These are phyloP conservation scores for Sepiola atlantica DNA, from an alignment of 2,888 invertebrate genomes.

Conservation along the genomic window DNA sequence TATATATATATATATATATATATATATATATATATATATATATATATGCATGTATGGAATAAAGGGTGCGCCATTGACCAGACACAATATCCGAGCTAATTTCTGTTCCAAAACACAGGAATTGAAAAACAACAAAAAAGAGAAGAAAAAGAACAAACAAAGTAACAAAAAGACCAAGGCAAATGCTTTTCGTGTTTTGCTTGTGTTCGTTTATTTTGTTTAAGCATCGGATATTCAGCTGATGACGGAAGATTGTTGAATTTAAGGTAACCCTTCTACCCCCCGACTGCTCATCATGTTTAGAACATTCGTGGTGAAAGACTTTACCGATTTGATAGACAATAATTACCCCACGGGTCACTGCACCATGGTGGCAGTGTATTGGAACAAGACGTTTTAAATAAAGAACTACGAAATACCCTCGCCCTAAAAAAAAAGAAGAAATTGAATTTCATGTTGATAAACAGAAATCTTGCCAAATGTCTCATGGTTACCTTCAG, in stretches of 20 bases:
- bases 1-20: neutral
- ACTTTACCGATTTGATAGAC: neutral
- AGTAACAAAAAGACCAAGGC: neutral
- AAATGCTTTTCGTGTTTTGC: neutral
- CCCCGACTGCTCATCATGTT: neutral
- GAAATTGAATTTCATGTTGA: neutral
- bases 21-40: conserved; percentile 34
- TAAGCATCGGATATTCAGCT: neutral
- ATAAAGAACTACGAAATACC: neutral
- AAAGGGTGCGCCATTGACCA: neutral
- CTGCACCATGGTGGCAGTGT: neutral
- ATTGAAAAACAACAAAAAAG: neutral
- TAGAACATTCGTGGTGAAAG: neutral
- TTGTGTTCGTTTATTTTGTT: conserved; percentile 23
- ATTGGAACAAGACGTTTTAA: conserved; percentile 24
- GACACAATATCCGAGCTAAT: neutral
- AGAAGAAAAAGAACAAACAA: neutral
- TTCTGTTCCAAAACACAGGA: conserved; percentile 23
- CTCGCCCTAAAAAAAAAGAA: neutral
- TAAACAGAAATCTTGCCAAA: conserved; percentile 45
- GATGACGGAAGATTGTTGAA: conserved; percentile 24
- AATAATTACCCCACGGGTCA: conserved; percentile 35
- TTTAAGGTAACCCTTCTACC: conserved; percentile 6
- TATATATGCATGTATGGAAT: neutral
- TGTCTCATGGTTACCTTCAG: conserved; percentile 36